Evolutionary conservation across 2,113 vertebrate genomes (phyloP).

Genomic region (Corvus moneduloides): DNA sequence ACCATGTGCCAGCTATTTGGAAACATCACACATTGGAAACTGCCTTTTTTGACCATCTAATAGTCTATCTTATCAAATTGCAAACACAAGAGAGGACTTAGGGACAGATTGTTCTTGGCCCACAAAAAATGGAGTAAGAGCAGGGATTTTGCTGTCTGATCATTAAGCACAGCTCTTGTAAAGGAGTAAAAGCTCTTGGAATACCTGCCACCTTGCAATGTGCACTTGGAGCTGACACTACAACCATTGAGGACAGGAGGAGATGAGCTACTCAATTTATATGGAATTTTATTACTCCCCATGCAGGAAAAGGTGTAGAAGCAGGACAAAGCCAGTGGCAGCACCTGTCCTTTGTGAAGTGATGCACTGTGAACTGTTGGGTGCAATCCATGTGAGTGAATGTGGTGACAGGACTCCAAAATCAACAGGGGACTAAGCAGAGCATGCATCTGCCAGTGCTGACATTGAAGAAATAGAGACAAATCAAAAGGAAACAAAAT

Average conservation of each 20-base stretch:
- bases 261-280: not conserved
- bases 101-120: not conserved
- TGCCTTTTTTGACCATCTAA: slow-evolving; percentile 65
- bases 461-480: not conserved
- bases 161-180: not conserved
- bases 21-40: slow-evolving; percentile 20
- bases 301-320: not conserved
- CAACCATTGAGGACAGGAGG: not conserved
- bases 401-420: not conserved
- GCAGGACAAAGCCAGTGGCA: not conserved
- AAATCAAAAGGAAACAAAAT: not conserved
- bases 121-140: not conserved
- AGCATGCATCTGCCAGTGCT: not conserved
- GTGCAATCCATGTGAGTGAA: not conserved
- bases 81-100: not conserved
- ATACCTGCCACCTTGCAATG: not conserved
- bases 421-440: not conserved
- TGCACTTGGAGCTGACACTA: not conserved
- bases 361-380: not conserved
- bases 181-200: not conserved
- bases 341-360: not conserved
- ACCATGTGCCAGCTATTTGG: slow-evolving; percentile 42
- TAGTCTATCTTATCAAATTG: not conserved
- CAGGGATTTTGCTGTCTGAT: not conserved
- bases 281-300: not conserved